Conservation (phyloP, 2,888 invertebrate species). For the Toxonevra muliebris region DNA sequence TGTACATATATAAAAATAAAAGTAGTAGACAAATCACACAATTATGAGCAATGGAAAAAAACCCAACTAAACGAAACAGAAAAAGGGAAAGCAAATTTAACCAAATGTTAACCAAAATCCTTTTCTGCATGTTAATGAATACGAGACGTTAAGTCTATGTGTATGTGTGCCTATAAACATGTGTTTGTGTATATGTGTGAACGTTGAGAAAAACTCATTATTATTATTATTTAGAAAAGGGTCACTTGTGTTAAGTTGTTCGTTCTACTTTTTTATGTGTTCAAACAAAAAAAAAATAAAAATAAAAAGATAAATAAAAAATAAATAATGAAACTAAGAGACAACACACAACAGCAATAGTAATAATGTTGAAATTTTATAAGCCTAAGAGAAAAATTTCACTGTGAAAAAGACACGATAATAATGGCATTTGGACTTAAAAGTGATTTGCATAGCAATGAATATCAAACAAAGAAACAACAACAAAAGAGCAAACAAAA, state of each 20-base stretch:
- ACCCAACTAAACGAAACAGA: too few species aligned
- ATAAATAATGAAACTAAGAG: neutral
- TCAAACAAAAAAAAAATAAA: neutral
- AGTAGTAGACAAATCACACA: conserved; percentile 15
- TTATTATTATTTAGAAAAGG: neutral
- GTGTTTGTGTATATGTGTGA: too few species aligned
- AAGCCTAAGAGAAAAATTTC: neutral
- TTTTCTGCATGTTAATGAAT: conserved; percentile 31
- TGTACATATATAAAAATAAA: too few species aligned
- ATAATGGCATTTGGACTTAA: conserved; percentile 51
- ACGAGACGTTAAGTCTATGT: neutral
- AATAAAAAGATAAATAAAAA: neutral
- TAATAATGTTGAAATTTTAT: conserved; percentile 14
- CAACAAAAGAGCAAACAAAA: too few species aligned
- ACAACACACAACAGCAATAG: neutral
- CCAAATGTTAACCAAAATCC: conserved; percentile 20
- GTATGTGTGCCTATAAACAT: too few species aligned
- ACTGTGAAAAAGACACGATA: conserved; percentile 40
- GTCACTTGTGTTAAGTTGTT: neutral
- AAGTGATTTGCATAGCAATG: conserved; percentile 62
- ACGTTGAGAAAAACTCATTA: neutral
- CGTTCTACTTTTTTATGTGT: neutral
- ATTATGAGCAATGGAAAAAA: conserved; percentile 10
- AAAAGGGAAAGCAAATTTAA: conserved; percentile 10
- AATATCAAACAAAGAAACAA: conserved; percentile 52